Evolutionary conservation across 2,888 invertebrate genomes (phyloP).

Genomic region (Cheilosia vernalis): DNA sequence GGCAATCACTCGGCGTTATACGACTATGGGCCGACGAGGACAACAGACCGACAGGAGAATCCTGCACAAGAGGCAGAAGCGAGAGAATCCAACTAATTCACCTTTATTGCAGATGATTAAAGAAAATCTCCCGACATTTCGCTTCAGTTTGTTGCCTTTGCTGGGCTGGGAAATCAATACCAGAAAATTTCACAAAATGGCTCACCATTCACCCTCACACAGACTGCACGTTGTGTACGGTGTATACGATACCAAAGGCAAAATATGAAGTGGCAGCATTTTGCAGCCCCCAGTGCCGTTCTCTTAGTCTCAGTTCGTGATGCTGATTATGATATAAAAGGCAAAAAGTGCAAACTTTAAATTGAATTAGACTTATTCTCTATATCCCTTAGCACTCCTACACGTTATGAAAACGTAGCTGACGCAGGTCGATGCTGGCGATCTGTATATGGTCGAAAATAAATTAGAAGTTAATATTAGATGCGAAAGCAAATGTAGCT

Average conservation of each 20-base stretch:
- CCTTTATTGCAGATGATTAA: conserved; percentile 59
- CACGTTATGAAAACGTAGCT: background rate
- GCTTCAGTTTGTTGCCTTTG: conserved; percentile 14
- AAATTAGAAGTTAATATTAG: conserved; percentile 39
- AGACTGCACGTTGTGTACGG: too few relatives aligned
- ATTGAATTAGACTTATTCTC: conserved; percentile 43
- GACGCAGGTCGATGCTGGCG: background rate
- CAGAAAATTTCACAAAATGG: conserved; percentile 9
- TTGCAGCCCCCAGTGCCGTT: conserved; percentile 1
- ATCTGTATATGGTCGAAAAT: conserved; percentile 4
- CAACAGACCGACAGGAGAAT: background rate
- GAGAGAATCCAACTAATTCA: conserved; percentile 40
- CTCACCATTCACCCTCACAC: background rate
- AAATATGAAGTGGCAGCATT: conserved; percentile 18
- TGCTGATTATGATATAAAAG: conserved; percentile 26
- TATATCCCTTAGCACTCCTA: background rate
- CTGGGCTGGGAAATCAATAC: conserved; percentile 47
- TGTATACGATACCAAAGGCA: conserved; percentile 2
- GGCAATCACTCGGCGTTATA: conserved; percentile 36
- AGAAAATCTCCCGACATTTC: conserved; percentile 40
- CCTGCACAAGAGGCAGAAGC: background rate
- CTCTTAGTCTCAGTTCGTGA: conserved; percentile 10
- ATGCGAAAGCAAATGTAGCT: background rate
- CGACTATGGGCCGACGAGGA: background rate
- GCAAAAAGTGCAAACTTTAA: conserved; percentile 47